Base-by-base conservation (phyloP, 2,888 invertebrate genomes). In the Molorchus minor region DNA sequence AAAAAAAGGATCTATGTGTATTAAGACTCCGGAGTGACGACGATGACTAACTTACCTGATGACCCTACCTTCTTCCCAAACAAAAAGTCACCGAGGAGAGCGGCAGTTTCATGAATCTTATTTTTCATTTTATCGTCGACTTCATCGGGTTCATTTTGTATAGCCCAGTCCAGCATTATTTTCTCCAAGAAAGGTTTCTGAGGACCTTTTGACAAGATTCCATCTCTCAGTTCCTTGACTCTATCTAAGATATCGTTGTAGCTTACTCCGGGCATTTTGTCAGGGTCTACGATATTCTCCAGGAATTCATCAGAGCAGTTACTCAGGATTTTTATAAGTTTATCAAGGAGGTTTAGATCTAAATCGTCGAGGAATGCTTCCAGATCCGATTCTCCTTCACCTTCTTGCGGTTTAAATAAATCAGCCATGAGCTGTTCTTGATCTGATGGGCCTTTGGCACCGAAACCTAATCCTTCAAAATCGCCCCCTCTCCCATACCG, bases 141-240 rank as follows among this genome's bases (percentile, higher is more conserved):
- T 17, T 71, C 59, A 1, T 75, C 71, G 1, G 75, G 75, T 7
- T 72, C 70, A 47, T 72, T 73, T 20, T 58, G 61, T 35, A 58
- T 58, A 0, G 74, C 75, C 77, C 77, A 77, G 4, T 72, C 69
- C 3, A 71, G 62, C 64, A 77, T 65, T 12, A 70, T 61, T 16
- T 72, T 52, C 57, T 75, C 75, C 38, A 77, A 51, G 33, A 61
- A 52, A 1, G 64, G 41, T 51, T 65, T 62, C 33, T 55, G 58
- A n/a, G 41, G 49, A 15, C 13, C 56, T 12, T 58, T 35, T 2
- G 41, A 41, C 15, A 29, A 21, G 2, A 51, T 8, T 29, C 54
- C 49, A 8, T 45, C 62, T n/a, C 62, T 64, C 8, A 73, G 51
- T 15, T 59, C 45, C 49, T 68, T 71, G 29, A 76, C 57, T 61